Conservation (phyloP, 2,888 invertebrate species). For the Troilus luridus region DNA sequence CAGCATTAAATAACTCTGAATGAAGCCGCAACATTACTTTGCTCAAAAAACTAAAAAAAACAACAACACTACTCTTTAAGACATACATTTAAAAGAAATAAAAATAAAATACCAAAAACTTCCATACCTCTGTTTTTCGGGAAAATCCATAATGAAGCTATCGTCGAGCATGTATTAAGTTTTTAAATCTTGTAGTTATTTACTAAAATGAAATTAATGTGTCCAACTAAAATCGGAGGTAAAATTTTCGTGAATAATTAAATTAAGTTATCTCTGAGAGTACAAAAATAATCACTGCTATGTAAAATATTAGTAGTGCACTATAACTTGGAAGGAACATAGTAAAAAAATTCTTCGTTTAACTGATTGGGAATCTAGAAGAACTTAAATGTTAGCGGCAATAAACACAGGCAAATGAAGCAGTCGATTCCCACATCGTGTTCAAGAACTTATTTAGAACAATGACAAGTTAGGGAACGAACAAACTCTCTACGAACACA, state of each 20-base stretch:
- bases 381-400: neutral
- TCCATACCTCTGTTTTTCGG: neutral
- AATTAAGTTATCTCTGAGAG: too few species aligned
- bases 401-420: neutral
- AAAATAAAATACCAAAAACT: neutral
- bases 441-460: slow-evolving; percentile 2
- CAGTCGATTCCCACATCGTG: neutral
- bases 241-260: too few species aligned
- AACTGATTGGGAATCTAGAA: neutral
- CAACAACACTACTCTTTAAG: too few species aligned
- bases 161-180: neutral
- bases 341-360: too few species aligned
- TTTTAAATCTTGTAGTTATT: neutral
- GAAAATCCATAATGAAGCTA: neutral
- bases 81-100: too few species aligned
- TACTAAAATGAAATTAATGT: neutral
- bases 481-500: neutral
- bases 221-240: too few species aligned
- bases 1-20: too few species aligned
- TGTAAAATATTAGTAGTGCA: too few species aligned
- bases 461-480: neutral
- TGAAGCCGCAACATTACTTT: too few species aligned
- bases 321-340: too few species aligned
- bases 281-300: too few species aligned
- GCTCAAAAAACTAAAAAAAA: too few species aligned